Conservation (phyloP, 2,888 invertebrate genomes). For the Drosophila kokeensis region DNA sequence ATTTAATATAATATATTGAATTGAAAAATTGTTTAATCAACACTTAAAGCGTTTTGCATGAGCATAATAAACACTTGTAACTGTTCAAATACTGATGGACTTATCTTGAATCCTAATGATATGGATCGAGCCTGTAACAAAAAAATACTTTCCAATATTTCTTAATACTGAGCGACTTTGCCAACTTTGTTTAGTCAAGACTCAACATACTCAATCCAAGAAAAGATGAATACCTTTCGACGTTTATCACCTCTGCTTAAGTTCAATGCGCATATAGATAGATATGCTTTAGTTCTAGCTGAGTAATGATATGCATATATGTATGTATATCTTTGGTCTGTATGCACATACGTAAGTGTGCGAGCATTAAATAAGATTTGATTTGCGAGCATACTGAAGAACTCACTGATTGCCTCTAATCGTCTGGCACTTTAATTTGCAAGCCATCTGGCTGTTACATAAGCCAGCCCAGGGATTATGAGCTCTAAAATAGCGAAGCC, state of each 20-base stretch:
- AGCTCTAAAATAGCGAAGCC: constrained; percentile 39
- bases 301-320: constrained; percentile 3
- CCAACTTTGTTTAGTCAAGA: too few relatives aligned
- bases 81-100: background rate
- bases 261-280: background rate
- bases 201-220: too few relatives aligned
- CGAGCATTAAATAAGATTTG: constrained; percentile 7
- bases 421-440: constrained; percentile 74
- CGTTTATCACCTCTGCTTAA: too few relatives aligned
- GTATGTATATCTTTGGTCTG: background rate
- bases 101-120: background rate
- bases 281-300: background rate
- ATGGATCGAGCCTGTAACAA: background rate
- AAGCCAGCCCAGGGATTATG: constrained; percentile 70
- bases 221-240: too few relatives aligned
- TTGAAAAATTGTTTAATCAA: background rate
- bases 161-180: background rate
- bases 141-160: background rate
- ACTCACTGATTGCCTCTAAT: constrained; percentile 75
- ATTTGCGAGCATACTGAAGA: constrained; percentile 20
- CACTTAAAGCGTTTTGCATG: background rate
- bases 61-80: background rate
- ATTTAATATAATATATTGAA: background rate
- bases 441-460: constrained; percentile 69
- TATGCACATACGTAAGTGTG: background rate